Evolutionary conservation across 30 jellyfish, hydroid and myxozoan species (phyloP), one percentile per base, ranked within the genome.

Genomic region (Rhopilema esculentum): DNA sequence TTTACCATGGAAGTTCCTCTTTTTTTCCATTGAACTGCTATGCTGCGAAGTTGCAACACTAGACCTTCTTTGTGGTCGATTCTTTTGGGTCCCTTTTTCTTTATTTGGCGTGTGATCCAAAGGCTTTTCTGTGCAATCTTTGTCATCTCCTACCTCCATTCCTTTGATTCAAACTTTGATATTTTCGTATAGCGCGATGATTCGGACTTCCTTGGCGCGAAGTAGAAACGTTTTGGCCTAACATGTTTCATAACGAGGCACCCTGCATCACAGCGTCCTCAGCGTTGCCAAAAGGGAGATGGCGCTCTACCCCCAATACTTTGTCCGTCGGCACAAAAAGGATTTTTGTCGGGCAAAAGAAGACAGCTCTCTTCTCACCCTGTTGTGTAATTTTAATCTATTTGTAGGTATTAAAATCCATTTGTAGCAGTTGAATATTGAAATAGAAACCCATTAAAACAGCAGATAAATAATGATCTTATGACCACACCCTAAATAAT

Each of bases 1-100:
- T 66, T 80, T 80, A 16, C 89, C 89, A 24, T 16, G 81, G 24
- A 64, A n/a, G 1, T n/a, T 32, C 64, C 29, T 63, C 68, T 65
- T 80, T 64, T 65, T 80, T 51, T 80, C 89, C 7, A 27, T 31
- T 0, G 89, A 76, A 16, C 30, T 66, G 22, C 75, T 63, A 8
- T 6, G 28, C 12, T 33, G 62, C n/a, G 33, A 57, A 0, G 66
- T 1, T 20, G 79, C 89, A 67, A 80, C 75, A 22, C 89, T 80
- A 1, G 72, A 22, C 27, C 89, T 48, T 63, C 89, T 31, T 32
- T 24, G 53, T 20, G 19, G n/a, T 17, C 72, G 50, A 7, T 19
- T 65, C 76, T 28, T 75, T 16, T 22, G n/a, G 4, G 53, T 27
- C 27, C 81, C 81, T 63, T 33, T 80, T 0, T 66, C 81, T 9